Base-by-base conservation (phyloP, 2,797 vertebrate species). In the Lemur catta region DNA sequence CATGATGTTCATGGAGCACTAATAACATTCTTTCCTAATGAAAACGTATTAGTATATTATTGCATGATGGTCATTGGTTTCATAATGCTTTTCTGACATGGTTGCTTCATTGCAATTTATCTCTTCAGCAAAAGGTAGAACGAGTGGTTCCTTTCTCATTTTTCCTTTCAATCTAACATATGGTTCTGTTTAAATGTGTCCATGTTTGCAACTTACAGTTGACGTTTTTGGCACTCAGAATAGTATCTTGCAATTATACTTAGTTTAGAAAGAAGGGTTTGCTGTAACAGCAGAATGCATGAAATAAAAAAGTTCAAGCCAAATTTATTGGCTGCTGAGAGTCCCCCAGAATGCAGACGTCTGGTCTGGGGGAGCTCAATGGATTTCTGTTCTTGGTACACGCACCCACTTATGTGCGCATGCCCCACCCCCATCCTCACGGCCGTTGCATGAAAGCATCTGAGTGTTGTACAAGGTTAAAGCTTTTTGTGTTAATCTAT, bases 291-390 rank as follows among this genome's bases (percentile, higher is more conserved):
- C 96, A 98, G 97, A 98, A 98, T 98, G 98, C 98, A 98, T 98
- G 98, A 98, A 98, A 98, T 96, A 84, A 98, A 98, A 98, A 97
- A 98, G 93, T 95, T 98, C 97, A 97, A 98, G 98, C 97, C 96
- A 98, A 98, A 98, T 99, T 99, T 98, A 99, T 98, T 99, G 98
- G 98, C 98, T 99, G 98, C 98, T 98, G 98, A 97, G 98, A 98
- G 97, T 97, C 98, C 97, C 98, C 96, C 98, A 99, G 98, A 98
- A 98, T 97, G 98, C 96, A 99, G 98, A 98, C 98, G 98, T 99
- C 98, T 99, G 98, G 98, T 99, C 98, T 99, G 98, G 97, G 97
- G 93, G 97, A 98, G 89, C 98, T 98, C 98, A 98, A 98, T 98
- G 97, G 98, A 98, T 98, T 98, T 98, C 98, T 98, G 98, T 98